These are phyloP conservation scores for Danaus melanippus DNA, from an alignment of 1,140 invertebrate species.

Conservation along the genomic window DNA sequence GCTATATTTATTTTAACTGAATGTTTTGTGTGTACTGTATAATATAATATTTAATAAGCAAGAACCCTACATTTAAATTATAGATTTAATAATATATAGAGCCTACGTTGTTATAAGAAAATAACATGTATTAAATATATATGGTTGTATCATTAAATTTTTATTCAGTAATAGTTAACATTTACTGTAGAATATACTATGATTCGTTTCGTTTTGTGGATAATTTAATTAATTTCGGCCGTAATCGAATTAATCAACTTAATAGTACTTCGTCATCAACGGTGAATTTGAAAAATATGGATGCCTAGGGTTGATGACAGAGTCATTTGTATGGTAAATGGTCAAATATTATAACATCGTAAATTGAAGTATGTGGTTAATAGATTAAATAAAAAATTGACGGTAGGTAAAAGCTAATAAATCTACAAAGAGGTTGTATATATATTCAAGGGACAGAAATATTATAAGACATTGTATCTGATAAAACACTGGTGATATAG, in stretches of 20 bases:
- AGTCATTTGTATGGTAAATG: constrained; percentile 46
- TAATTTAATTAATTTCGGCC: too few relatives aligned
- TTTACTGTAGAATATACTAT: too few relatives aligned
- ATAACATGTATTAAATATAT: too few relatives aligned
- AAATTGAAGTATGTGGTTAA: too few relatives aligned
- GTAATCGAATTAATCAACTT: constrained; percentile 30
- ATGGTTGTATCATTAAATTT: constrained; percentile 2
- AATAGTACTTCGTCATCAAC: constrained; percentile 36
- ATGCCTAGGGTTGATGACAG: constrained; percentile 49
- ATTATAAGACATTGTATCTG: too few relatives aligned
- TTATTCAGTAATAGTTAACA: background rate
- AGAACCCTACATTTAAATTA: constrained; percentile 4
- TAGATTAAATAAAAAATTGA: too few relatives aligned
- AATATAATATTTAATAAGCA: constrained; percentile 5
- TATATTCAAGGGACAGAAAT: too few relatives aligned
- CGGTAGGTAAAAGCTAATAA: too few relatives aligned
- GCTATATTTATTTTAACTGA: constrained; percentile 22
- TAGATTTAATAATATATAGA: constrained; percentile 3
- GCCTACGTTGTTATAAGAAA: too few relatives aligned
- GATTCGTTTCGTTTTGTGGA: too few relatives aligned
- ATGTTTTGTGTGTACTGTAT: background rate
- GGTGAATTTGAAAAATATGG: constrained; percentile 51
- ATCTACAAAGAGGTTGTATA: too few relatives aligned
- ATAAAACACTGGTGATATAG: too few relatives aligned
- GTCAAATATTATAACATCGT: constrained; percentile 29